Base-by-base conservation (phyloP, 2,797 vertebrate species). In the Emydoidea blandingii region DNA sequence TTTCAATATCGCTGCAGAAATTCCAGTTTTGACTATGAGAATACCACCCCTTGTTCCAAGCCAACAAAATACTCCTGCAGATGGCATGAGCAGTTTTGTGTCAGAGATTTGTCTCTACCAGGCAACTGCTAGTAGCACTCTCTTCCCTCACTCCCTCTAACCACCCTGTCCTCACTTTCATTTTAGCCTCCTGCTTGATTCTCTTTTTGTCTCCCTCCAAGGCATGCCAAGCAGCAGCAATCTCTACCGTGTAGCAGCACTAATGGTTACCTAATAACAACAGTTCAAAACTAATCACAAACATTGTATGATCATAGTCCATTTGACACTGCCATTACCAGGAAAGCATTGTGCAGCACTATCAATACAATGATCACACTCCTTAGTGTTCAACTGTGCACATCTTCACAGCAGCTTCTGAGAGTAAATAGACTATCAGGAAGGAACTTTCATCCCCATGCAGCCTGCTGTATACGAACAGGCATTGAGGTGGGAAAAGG, bases 401-500 rank as follows among this genome's bases (percentile, higher is more conserved):
- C 79, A 81, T 27, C 44, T 84, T 53, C 52, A 37, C 57, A 79
- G 11, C 50, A 31, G 81, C 37, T 29, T 6, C 0, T 0, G 56
- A 65, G 21, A 15, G 8, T 1, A 52, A 86, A 8, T 29, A 87
- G 37, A 74, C 6, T 34, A 15, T n/a, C 52, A 72, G 5, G 25
- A 72, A 52, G n/a, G 18, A 62, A 31, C 54, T 86, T 54, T 3
- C 31, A 65, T 79, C 19, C 57, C 68, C 11, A 59, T 79, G 53
- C 21, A 12, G 54, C 8, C 18, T 80, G 8, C 12, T 50, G 56
- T 12, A 57, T 68, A 50, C 34, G 21, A 56, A 4, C 56, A 44
- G 11, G 23, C 57, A 65, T 3, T 1, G 16, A 8, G n/a, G 0
- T 8, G 1, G 2, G 72, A 44, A 72, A 62, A 82, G 0, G 2